Conservation (phyloP, 2,113 vertebrate species). For the Mirza zaza region DNA sequence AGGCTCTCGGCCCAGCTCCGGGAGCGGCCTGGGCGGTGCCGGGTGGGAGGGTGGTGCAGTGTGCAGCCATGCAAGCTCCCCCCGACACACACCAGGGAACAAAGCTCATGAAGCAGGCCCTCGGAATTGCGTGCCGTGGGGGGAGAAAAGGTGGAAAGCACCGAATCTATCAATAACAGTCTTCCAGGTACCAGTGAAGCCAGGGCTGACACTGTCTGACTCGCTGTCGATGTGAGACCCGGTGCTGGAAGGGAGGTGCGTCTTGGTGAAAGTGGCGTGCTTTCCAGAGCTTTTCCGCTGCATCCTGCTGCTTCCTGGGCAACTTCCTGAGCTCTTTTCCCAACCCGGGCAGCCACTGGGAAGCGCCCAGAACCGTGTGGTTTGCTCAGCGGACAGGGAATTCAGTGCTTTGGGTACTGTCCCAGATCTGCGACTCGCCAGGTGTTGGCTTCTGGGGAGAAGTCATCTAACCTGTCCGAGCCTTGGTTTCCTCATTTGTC, state of each 20-base stretch:
- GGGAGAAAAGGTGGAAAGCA: neutral
- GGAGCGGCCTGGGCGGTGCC: neutral
- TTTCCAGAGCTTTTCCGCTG: neutral
- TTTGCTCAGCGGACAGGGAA: neutral
- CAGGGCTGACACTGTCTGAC: neutral
- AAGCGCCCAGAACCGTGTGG: neutral
- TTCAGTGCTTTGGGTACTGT: fast-evolving
- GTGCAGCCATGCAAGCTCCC: neutral
- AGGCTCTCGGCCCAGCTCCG: no score
- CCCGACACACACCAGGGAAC: no score
- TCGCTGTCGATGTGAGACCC: neutral
- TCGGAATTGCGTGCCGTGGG: fast-evolving
- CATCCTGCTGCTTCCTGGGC: neutral
- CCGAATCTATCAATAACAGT: neutral
- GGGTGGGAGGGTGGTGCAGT: neutral
- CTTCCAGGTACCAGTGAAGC: neutral
- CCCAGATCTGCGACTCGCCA: neutral
- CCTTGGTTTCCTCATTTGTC: neutral
- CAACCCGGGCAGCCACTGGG: fast-evolving
- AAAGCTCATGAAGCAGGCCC: neutral
- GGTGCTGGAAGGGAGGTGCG: neutral
- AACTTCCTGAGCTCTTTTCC: neutral
- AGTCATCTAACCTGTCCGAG: fast-evolving
- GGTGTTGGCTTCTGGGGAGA: neutral
- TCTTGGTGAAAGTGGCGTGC: neutral